Evolutionary conservation across 2,113 vertebrate species (phyloP), one percentile per base, ranked within the genome.

Genomic region (Brachyistius frenatus): DNA sequence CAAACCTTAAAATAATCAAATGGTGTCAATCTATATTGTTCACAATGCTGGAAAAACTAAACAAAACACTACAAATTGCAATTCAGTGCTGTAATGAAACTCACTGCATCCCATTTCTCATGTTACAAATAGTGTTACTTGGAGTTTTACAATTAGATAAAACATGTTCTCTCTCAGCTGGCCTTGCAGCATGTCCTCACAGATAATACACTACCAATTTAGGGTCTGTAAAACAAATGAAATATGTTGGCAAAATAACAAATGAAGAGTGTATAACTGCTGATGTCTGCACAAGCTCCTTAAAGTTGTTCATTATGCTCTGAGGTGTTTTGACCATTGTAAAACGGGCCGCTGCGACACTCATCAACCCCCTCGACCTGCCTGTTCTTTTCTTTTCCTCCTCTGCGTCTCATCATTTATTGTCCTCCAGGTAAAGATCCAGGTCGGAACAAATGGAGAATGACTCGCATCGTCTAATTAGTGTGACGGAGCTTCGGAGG

Each of bases 401-500:
- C 65, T 52, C 52, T 44, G 60, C 66, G 1, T 61, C 75, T 84
- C 86, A 76, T 88, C 75, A 58, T 32, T 74, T 65, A 69, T n/a
- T 76, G 55, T 79, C 68, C 85, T 80, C 52, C 66, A 54, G 50
- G 82, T 58, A 13, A 71, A 86, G 76, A 87, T 66, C 8, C 7
- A 33, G 69, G 57, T 64, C 53, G 84, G 78, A 68, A 71, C 76
- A 81, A 88, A 80, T 67, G 73, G 80, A 80, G 76, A 79, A 88
- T 69, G 83, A 91, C 87, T 89, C 58, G 60, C 72, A 9, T 73
- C 15, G 69, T 86, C 91, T 93, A 94, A 94, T 94, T 93, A 93
- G 90, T 74, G 86, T 86, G 89, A 93, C 89, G 62, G 84, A 88
- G 85, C 81, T 81, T 8, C 14, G 76, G 67, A 86, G 83, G 80